These are phyloP conservation scores for Solenopsis fugax DNA, from an alignment of 1,140 invertebrate genomes.

Conservation along the genomic window DNA sequence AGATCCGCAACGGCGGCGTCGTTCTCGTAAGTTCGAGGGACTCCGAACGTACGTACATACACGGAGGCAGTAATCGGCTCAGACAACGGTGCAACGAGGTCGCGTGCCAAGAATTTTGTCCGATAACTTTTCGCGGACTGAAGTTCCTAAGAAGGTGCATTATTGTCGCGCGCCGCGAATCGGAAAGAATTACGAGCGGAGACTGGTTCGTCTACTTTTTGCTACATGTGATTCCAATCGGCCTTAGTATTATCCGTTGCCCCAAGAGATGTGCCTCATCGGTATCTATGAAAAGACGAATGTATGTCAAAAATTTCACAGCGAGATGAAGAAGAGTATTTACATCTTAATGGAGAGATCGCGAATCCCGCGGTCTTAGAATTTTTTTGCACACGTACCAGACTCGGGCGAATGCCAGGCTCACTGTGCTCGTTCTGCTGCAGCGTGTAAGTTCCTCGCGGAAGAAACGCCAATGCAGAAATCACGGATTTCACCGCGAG, in stretches of 20 bases:
- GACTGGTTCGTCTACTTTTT: slow-evolving; percentile 35
- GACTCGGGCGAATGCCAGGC: background rate
- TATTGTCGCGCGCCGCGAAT: background rate
- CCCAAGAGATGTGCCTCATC: background rate
- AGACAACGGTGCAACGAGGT: slow-evolving; percentile 67
- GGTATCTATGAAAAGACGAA: background rate
- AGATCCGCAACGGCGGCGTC: slow-evolving; percentile 6
- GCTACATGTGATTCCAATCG: background rate
- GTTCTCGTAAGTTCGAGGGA: slow-evolving; percentile 13
- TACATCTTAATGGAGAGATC: slow-evolving; percentile 14
- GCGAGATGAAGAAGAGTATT: background rate
- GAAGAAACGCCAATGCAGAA: slow-evolving; percentile 23
- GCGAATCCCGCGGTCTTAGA: background rate
- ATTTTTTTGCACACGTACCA: background rate
- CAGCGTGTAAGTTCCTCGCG: slow-evolving; percentile 20
- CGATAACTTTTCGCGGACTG: slow-evolving; percentile 8
- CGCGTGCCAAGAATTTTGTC: slow-evolving; percentile 63
- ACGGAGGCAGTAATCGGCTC: slow-evolving; percentile 26
- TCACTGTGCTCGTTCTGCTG: slow-evolving; percentile 9
- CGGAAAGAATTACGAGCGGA: background rate
- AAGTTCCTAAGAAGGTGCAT: background rate
- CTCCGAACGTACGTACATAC: background rate
- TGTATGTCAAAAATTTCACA: slow-evolving; percentile 16
- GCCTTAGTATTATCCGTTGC: background rate
- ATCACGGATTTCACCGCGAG: slow-evolving; percentile 42